Evolutionary conservation across 2,113 vertebrate genomes (phyloP).

Genomic region (Thinocorus orbignyianus): DNA sequence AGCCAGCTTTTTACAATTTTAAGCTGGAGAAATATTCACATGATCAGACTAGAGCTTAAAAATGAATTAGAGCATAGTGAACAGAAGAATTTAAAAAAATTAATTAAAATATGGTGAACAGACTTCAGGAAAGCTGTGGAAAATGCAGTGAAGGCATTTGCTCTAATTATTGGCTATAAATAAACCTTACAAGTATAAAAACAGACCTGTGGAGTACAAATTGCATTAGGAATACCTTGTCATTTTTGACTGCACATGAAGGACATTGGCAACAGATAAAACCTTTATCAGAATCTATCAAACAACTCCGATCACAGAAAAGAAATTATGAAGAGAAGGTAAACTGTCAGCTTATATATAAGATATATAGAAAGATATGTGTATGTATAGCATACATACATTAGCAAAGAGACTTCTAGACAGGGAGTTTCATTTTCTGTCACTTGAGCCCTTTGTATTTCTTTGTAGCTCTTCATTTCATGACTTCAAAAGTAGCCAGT

Average conservation of each 20-base stretch:
- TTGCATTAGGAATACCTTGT: background rate
- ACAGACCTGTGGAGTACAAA: background rate
- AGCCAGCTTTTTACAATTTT: background rate
- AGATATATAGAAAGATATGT: background rate
- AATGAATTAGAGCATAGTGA: background rate
- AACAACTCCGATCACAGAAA: background rate
- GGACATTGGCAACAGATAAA: background rate
- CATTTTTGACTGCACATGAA: background rate
- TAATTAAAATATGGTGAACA: background rate
- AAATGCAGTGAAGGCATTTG: background rate
- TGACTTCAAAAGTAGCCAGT: background rate
- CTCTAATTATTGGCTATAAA: background rate
- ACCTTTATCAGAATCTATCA: background rate
- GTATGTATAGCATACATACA: background rate
- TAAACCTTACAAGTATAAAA: background rate
- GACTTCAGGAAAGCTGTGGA: background rate
- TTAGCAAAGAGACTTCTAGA: background rate
- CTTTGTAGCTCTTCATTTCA: background rate
- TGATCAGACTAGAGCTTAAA: background rate
- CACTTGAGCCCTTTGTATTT: background rate
- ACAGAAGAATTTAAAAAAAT: background rate
- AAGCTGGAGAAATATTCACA: background rate
- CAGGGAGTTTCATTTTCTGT: background rate
- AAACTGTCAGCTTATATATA: background rate
- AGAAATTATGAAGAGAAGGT: background rate